phyloP scores from a whole-genome alignment of 1,140 invertebrate genomes.

The Branchinecta lynchi region DNA sequence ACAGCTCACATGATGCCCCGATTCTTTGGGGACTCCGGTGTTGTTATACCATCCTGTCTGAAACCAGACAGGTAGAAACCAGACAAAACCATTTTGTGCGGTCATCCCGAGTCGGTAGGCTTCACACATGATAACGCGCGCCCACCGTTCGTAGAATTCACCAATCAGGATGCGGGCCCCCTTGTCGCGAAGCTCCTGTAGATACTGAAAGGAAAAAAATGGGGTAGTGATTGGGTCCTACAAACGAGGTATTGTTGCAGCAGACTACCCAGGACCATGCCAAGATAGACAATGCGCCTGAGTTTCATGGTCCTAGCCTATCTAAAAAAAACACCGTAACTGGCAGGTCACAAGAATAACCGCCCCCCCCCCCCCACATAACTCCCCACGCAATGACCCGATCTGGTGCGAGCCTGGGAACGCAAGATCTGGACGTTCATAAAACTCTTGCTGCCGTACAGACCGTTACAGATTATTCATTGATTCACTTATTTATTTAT shows the following conservation, averaged over 20 bases:
- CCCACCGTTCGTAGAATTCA: constrained; percentile 51
- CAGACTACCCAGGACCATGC: no score
- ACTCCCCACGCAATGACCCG: no score
- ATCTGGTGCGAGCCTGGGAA: no score
- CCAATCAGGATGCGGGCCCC: constrained; percentile 56
- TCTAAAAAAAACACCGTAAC: background rate
- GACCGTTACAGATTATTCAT: no score
- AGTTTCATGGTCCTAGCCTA: no score
- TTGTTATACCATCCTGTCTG: constrained; percentile 48
- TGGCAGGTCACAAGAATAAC: no score
- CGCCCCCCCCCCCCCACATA: no score
- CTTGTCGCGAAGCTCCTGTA: constrained; percentile 48
- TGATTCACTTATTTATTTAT: no score
- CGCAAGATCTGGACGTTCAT: no score
- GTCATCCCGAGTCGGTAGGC: constrained; percentile 45
- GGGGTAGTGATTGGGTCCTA: background rate
- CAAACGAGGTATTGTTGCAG: no score
- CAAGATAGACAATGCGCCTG: no score
- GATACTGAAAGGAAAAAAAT: constrained; percentile 38
- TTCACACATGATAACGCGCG: constrained; percentile 54
- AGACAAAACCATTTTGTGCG: constrained; percentile 48
- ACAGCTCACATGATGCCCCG: constrained; percentile 39
- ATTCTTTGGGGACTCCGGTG: constrained; percentile 37
- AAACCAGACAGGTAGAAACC: constrained; percentile 54
- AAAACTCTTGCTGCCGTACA: no score